Conservation (phyloP, 2,797 vertebrate genomes). For the Bufotes viridis region DNA sequence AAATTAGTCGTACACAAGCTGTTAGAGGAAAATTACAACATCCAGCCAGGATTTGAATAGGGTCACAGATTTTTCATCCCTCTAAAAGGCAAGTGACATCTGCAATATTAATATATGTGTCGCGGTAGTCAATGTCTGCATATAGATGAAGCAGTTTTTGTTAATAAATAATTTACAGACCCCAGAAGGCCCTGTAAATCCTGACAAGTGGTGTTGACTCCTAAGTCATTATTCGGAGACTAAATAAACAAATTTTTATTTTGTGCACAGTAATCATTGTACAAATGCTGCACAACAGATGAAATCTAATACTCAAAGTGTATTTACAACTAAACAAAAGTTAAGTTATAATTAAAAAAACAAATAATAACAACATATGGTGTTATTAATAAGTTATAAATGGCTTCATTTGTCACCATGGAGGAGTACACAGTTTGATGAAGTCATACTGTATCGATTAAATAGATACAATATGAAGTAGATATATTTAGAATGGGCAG, state of each 20-base stretch:
- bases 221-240: conserved; percentile 53
- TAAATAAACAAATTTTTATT: conserved; percentile 52
- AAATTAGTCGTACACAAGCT: conserved; percentile 49
- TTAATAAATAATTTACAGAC: conserved; percentile 62
- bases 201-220: conserved; percentile 51
- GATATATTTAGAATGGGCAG: not conserved
- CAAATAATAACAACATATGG: not conserved
- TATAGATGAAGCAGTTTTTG: conserved; percentile 49
- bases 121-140: conserved; percentile 54
- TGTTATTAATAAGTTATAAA: not conserved
- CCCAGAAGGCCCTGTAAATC: conserved; percentile 58
- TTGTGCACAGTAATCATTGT: conserved; percentile 36
- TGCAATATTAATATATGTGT: conserved; percentile 60
- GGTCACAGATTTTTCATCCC: conserved; percentile 57
- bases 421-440: not conserved
- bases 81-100: conserved; percentile 58
- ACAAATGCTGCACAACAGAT: not conserved
- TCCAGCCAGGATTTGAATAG: conserved; percentile 46
- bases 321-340: conserved; percentile 18
- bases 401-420: not conserved
- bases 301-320: not conserved
- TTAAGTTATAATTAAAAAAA: not conserved
- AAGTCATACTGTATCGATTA: not conserved
- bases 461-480: not conserved
- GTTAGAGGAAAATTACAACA: conserved; percentile 45